These are phyloP conservation scores for Synchiropus splendidus DNA, from an alignment of 2,113 vertebrate genomes.

Conservation along the genomic window DNA sequence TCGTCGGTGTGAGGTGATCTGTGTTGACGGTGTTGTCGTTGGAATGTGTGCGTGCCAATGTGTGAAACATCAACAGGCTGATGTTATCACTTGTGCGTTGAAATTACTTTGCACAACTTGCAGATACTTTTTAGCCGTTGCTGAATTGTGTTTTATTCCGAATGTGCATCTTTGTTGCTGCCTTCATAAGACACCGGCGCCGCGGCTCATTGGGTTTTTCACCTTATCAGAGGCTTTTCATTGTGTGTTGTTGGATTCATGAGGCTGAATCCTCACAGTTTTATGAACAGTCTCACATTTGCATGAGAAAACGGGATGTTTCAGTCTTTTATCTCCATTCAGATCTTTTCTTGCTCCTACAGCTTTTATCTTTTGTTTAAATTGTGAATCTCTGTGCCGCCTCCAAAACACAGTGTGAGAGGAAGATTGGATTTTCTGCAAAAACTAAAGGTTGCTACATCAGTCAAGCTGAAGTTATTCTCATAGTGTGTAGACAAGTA, in stretches of 20 bases:
- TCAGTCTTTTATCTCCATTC: slow-evolving; percentile 42
- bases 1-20: slow-evolving; percentile 8
- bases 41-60: slow-evolving; percentile 4
- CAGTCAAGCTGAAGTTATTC: background rate
- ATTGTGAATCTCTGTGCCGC: slow-evolving; percentile 36
- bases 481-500: too few species aligned
- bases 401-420: slow-evolving; percentile 39
- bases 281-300: slow-evolving; percentile 56
- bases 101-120: too few species aligned
- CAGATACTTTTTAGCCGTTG: too few species aligned
- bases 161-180: too few species aligned
- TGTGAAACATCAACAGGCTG: too few species aligned
- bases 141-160: slow-evolving; percentile 14
- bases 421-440: slow-evolving; percentile 37
- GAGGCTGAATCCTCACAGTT: slow-evolving; percentile 42
- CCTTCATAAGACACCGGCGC: slow-evolving; percentile 42
- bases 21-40: background rate
- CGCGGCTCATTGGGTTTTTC: slow-evolving; percentile 46
- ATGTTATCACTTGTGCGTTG: too few species aligned
- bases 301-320: slow-evolving; percentile 45
- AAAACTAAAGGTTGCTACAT: slow-evolving; percentile 36
- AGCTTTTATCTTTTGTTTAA: slow-evolving; percentile 23
- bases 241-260: slow-evolving; percentile 45
- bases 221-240: slow-evolving; percentile 47
- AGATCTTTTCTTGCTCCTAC: slow-evolving; percentile 54